Evolutionary conservation across 2,113 vertebrate species (phyloP).

Genomic region (Microcebus ravelobensis): DNA sequence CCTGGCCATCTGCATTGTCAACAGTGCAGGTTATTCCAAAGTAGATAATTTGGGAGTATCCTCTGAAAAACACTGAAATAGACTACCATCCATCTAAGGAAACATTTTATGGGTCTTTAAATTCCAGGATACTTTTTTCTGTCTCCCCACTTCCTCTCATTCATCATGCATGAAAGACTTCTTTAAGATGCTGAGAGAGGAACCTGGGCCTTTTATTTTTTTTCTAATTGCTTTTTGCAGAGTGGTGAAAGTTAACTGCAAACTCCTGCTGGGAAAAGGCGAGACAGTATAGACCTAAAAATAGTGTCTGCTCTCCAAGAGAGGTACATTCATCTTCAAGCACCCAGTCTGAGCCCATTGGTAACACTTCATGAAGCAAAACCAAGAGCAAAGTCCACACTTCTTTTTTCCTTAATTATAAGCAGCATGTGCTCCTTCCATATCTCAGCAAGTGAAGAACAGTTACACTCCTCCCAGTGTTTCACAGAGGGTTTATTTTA

Average conservation of each 20-base stretch:
- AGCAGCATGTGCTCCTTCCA: not conserved
- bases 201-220: not conserved
- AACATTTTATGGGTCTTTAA: not conserved
- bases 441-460: not conserved
- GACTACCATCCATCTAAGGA: not conserved
- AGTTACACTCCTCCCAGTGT: not conserved
- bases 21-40: not conserved
- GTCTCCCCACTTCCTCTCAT: not conserved
- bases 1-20: not conserved
- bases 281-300: not conserved
- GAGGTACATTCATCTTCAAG: not conserved
- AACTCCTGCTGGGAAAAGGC: not conserved
- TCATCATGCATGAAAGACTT: not conserved
- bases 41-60: not conserved
- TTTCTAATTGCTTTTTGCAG: not conserved
- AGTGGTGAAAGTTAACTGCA: not conserved
- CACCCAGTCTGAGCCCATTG: not conserved
- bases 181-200: not conserved
- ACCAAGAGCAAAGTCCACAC: not conserved
- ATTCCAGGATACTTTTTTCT: not conserved
- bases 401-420: slow-evolving; percentile 32
- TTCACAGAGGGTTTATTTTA: not conserved
- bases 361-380: slow-evolving; percentile 52
- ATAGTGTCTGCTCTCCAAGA: not conserved
- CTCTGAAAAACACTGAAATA: not conserved